Evolutionary conservation across 1,140 invertebrate species (phyloP).

Genomic region (Drosophila orosa): DNA sequence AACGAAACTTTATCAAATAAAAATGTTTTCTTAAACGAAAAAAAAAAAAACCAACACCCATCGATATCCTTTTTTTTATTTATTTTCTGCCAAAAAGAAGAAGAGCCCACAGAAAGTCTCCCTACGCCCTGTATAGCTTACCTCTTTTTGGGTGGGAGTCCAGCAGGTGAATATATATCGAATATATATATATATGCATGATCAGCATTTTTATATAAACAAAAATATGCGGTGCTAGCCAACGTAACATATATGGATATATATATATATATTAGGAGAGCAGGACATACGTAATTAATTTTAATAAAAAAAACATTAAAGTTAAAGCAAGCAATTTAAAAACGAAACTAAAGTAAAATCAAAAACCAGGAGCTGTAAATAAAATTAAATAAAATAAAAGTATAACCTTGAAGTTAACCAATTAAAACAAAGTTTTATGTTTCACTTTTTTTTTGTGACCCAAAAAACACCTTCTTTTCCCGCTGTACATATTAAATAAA

Average conservation of each 20-base stretch:
- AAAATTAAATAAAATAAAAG: slow-evolving; percentile 2
- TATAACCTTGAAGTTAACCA: slow-evolving; percentile 47
- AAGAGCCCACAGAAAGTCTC: slow-evolving; percentile 34
- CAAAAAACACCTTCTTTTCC: neutral
- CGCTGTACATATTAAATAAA: slow-evolving; percentile 28
- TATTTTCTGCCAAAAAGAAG: slow-evolving; percentile 31
- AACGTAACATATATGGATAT: slow-evolving; percentile 48
- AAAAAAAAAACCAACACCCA: slow-evolving; percentile 51
- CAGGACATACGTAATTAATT: slow-evolving; percentile 78
- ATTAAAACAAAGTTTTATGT: neutral
- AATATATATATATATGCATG: slow-evolving; percentile 32
- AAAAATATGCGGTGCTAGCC: slow-evolving; percentile 75
- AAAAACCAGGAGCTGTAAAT: slow-evolving; percentile 49
- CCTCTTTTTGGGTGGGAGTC: slow-evolving; percentile 14
- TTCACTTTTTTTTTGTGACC: slow-evolving; percentile 41
- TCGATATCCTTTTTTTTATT: slow-evolving; percentile 72
- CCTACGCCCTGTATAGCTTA: slow-evolving; percentile 31
- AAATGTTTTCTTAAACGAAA: slow-evolving; percentile 77
- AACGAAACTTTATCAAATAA: slow-evolving; percentile 80
- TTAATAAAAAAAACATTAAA: slow-evolving; percentile 43
- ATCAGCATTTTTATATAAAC: slow-evolving; percentile 59
- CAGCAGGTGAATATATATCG: slow-evolving; percentile 7
- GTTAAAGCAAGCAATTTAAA: slow-evolving; percentile 7
- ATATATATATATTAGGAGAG: slow-evolving; percentile 37
- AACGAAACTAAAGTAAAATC: slow-evolving; percentile 22